phyloP scores from a whole-genome alignment of 2,113 vertebrate species.

The Potamarius usumacintae region DNA sequence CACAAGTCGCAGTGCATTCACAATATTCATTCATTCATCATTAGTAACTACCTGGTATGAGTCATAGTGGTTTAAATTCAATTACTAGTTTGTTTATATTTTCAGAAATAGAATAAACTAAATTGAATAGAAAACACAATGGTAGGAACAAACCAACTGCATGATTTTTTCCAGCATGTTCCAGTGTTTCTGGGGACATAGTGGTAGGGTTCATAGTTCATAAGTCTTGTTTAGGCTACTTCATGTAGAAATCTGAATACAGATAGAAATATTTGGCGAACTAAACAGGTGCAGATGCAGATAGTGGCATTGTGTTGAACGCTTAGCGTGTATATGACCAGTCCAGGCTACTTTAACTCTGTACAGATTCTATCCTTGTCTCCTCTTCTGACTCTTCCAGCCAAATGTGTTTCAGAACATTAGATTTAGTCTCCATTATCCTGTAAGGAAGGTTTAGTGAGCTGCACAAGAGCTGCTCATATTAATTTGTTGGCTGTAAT shows the following conservation, averaged over 20 bases:
- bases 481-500: slow-evolving; percentile 10
- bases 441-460: slow-evolving; percentile 13
- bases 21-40: background rate
- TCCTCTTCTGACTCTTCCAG: slow-evolving; percentile 44
- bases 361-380: slow-evolving; percentile 49
- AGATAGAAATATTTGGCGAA: background rate
- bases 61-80: background rate
- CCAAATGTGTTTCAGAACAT: slow-evolving; percentile 47
- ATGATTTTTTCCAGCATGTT: background rate
- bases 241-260: background rate
- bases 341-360: slow-evolving; percentile 17
- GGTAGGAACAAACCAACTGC: background rate
- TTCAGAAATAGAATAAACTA: background rate
- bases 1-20: background rate
- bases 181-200: background rate
- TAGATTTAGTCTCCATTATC: slow-evolving; percentile 42
- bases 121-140: background rate
- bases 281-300: background rate
- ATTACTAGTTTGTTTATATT: background rate
- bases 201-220: background rate
- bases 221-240: background rate
- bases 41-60: background rate
- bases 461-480: slow-evolving; percentile 11
- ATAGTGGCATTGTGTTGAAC: background rate
- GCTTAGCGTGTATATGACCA: background rate